Base-by-base conservation (phyloP, 2,113 vertebrate genomes). In the Oncorhynchus kisutch region DNA sequence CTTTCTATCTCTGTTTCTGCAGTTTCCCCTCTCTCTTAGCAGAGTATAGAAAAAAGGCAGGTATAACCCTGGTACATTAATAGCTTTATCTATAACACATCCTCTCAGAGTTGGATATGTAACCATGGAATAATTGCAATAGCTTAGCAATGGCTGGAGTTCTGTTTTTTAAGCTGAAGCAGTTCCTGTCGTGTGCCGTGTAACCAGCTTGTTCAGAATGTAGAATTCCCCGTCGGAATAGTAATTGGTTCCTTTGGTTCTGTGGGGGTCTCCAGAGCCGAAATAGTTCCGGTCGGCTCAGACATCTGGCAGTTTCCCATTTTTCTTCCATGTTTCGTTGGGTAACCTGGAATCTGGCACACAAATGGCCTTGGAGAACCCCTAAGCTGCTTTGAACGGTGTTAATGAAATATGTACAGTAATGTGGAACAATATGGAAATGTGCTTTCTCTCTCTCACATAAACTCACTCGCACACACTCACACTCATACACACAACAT, bases 281-380 rank as follows among this genome's bases (percentile, higher is more conserved):
- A 57, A 83, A 76, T 31, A 39, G 71, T 67, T 79, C 78, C 74
- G n/a, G 72, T 57, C 20, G 48, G 72, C 80, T 74, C 22, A 78
- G 74, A 83, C 54, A 81, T 84, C 78, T 81, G 83, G 77, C 77
- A 80, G 39, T 80, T 75, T 29, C 70, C n/a, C 67, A 51, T 60
- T 84, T 82, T 87, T 69, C 85, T 87, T 84, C 75, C 54, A 60
- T 76, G 78, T 86, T 82, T 71, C 76, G 73, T 20, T 48, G 69
- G 70, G 73, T 74, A 80, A 74, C 67, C 34, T 78, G 78, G 62
- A 83, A 79, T 81, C 71, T 73, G 67, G 34, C 71, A 82, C 76
- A 71, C 80, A 7, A 27, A 81, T 77, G 79, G 69, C 86, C 78
- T 77, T 80, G 80, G 78, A 74, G 75, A 82, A 34, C 75, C 76